A percentile compares a stretch with the other conserved stretches of the same genome.
Evolutionary conservation across 2,888 invertebrate species (phyloP).

Genomic region (Timema podura): DNA sequence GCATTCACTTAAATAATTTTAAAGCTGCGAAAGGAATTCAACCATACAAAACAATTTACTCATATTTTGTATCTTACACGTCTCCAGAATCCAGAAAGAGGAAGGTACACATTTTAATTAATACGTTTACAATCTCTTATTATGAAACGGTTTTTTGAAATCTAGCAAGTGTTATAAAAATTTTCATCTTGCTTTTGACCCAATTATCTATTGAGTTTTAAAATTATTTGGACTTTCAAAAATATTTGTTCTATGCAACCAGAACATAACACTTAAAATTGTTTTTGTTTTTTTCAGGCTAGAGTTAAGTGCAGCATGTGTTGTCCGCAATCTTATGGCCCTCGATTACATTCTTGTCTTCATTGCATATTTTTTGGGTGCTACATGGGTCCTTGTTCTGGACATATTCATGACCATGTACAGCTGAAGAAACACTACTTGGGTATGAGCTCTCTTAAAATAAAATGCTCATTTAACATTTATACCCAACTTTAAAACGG

Average conservation of each 20-base stretch:
- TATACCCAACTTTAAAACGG: too few species aligned
- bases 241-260: not conserved
- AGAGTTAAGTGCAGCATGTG: constrained; percentile 72
- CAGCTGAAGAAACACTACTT: constrained; percentile 76
- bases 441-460: constrained; percentile 43
- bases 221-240: not conserved
- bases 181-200: too few species aligned
- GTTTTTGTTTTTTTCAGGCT: constrained; percentile 51
- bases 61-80: constrained; percentile 80
- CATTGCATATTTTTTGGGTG: constrained; percentile 95
- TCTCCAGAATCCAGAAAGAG: constrained; percentile 74
- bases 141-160: too few species aligned
- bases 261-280: not conserved
- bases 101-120: constrained; percentile 57
- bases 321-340: constrained; percentile 71
- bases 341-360: constrained; percentile 78
- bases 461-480: not conserved
- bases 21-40: constrained; percentile 71
- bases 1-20: constrained; percentile 74
- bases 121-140: too few species aligned
- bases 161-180: too few species aligned
- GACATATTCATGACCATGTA: constrained; percentile 84
- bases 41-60: constrained; percentile 75
- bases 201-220: constrained; percentile 31
- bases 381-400: constrained; percentile 51